A percentile compares a stretch with the other conserved stretches of the same genome.
These are phyloP conservation scores for Heliconius hermathena DNA, from an alignment of 1,140 invertebrate genomes.

Conservation along the genomic window DNA sequence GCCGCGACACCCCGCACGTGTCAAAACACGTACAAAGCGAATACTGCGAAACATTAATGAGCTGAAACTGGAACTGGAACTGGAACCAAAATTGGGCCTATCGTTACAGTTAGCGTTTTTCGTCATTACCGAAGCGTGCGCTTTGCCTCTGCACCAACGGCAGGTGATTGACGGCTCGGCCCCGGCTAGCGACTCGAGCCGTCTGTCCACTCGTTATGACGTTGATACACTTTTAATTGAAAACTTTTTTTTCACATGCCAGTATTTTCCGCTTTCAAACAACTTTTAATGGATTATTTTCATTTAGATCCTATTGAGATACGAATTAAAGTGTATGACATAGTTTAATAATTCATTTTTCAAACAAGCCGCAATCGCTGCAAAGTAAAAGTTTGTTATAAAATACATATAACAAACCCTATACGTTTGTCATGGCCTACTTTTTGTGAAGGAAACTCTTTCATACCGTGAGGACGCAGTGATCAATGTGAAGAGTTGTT, in stretches of 20 bases:
- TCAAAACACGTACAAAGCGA: slow-evolving; percentile 10
- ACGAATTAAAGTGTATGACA: neutral
- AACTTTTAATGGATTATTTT: neutral
- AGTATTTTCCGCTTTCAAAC: neutral
- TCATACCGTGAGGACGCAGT: neutral
- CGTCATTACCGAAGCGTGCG: neutral
- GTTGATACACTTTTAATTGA: slow-evolving; percentile 11
- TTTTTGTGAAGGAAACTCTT: neutral
- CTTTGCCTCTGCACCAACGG: neutral
- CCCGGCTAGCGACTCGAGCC: neutral
- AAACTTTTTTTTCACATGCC: neutral
- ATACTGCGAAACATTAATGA: neutral
- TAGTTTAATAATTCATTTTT: neutral
- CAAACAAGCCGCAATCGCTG: neutral
- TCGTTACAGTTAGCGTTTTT: slow-evolving; percentile 6
- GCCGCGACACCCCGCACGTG: neutral
- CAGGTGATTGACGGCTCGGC: neutral
- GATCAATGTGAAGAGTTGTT: neutral
- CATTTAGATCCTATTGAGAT: neutral
- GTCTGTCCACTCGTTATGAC: slow-evolving; percentile 3
- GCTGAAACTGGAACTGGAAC: neutral
- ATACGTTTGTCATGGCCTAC: neutral
- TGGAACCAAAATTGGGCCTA: slow-evolving; percentile 1
- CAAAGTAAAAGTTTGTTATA: neutral
- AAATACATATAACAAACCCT: neutral